Base-by-base conservation (phyloP, 2,797 vertebrate genomes). In the Rhinophrynus dorsalis region DNA sequence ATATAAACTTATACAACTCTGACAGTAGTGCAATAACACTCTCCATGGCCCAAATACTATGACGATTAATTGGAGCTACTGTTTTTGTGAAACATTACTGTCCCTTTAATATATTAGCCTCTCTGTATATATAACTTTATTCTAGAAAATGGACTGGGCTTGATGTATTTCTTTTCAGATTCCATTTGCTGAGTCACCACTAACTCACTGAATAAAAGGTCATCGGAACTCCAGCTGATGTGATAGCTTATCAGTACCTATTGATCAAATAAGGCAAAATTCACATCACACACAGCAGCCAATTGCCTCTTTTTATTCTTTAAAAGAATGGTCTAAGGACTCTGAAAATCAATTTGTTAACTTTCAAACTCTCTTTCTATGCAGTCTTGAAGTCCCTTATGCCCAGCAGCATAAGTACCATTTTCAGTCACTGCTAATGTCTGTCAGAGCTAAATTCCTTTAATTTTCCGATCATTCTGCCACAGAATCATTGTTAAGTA, bases 111-210 rank as follows among this genome's bases (percentile, higher is more conserved):
- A n/a, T n/a, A n/a, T n/a, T n/a, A n/a, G n/a, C n/a, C n/a, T n/a
- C n/a, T n/a, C n/a, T n/a, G n/a, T n/a, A n/a, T n/a, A n/a, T n/a
- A n/a, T n/a, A n/a, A n/a, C n/a, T n/a, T n/a, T n/a, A n/a, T n/a
- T n/a, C n/a, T n/a, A n/a, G n/a, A n/a, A n/a, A n/a, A n/a, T n/a
- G n/a, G n/a, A n/a, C n/a, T n/a, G n/a, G n/a, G n/a, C n/a, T n/a
- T n/a, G n/a, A n/a, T n/a, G n/a, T n/a, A 0, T 75, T 32, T 24
- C 33, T 32, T 54, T 62, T 56, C 76, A 72, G 64, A 17, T 69
- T 40, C 51, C 54, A 63, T 29, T 8, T 21, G 65, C 67, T 77
- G 74, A 84, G 71, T 84, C 74, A 80, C 68, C 70, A 70, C 29
- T 4, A 30, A 12, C 17, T 68, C 51, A 51, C n/a, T 78, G 71